These are phyloP conservation scores for Flabesymbios commensalis DNA, from an alignment of 2,888 invertebrate genomes.

Conservation along the genomic window DNA sequence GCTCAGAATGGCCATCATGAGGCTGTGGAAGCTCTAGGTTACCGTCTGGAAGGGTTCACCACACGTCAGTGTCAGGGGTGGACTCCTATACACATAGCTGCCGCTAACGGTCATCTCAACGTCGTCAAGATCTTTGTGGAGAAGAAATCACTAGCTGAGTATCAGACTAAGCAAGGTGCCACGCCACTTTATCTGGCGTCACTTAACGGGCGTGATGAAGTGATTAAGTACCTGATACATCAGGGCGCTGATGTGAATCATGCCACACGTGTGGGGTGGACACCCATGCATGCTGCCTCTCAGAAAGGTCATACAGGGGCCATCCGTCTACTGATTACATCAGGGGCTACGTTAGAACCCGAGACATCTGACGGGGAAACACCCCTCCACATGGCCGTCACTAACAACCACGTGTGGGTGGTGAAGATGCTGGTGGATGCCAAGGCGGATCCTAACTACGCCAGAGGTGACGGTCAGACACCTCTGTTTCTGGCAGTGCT, in stretches of 20 bases:
- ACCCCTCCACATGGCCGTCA: slow-evolving; percentile 17
- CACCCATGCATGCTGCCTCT: slow-evolving; percentile 20
- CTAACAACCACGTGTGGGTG: slow-evolving; percentile 11
- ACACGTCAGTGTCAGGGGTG: slow-evolving; percentile 22
- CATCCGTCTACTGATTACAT: slow-evolving; percentile 11
- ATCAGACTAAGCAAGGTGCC: slow-evolving; percentile 22
- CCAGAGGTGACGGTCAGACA: slow-evolving; percentile 14
- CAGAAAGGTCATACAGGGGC: slow-evolving; percentile 15
- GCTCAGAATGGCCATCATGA: slow-evolving; percentile 23
- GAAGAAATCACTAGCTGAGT: slow-evolving; percentile 14
- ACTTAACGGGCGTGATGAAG: slow-evolving; percentile 18
- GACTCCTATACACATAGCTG: slow-evolving; percentile 27
- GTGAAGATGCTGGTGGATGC: slow-evolving; percentile 9
- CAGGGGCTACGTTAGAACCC: background rate
- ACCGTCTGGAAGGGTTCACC: slow-evolving; percentile 19
- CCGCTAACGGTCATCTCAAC: slow-evolving; percentile 19
- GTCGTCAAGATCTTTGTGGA: slow-evolving; percentile 17
- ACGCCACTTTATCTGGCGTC: slow-evolving; percentile 25
- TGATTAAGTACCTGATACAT: slow-evolving; percentile 9
- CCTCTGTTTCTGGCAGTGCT: slow-evolving; percentile 19
- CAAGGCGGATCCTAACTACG: slow-evolving; percentile 12
- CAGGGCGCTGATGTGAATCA: slow-evolving; percentile 16
- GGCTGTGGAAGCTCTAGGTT: slow-evolving; percentile 15
- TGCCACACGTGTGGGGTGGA: slow-evolving; percentile 23
- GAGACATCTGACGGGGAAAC: slow-evolving; percentile 19